Base-by-base conservation (phyloP, 2,113 vertebrate genomes). In the Notarius quadriscutis region DNA sequence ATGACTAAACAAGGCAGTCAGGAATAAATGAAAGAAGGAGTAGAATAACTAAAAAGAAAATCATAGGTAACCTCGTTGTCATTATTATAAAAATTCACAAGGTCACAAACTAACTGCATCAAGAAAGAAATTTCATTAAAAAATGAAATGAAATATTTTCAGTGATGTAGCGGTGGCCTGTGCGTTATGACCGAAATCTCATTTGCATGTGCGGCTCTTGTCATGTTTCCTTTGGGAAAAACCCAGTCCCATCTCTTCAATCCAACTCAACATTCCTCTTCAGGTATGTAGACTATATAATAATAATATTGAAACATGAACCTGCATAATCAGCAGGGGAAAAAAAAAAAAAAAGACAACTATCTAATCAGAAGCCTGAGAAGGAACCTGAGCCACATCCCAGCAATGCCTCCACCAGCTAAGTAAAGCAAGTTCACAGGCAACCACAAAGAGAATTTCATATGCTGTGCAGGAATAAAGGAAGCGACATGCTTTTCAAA, bases 401-500 rank as follows among this genome's bases (percentile, higher is more conserved):
- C 30, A 87, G 63, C 27, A 8, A 74, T 7, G 34, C 20, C 62
- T 71, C 86, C 25, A 89, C 65, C n/a, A 86, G 30, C 63, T 79
- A 55, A 80, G 62, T 34, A 60, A 82, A 34, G 75, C 34, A 79
- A 55, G 74, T 84, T 74, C 74, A 85, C 20, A 84, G 75, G 83
- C 86, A 79, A 88, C 55, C 65, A 81, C 72, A 57, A 87, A 57
- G 77, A 79, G 30, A 84, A 65, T 88, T 88, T 85, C 77, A 88
- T 81, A 86, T 60, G 84, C 85, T 86, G 81, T 79, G 50, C 81
- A 63, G 15, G 77, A 58, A 84, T 84, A 87, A 87, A 86, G 84
- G 67, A 83, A 81, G 83, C 74, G 51, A 78, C 74, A 86, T 84
- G 88, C 81, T 58, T 75, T 89, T 87, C 57, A 85, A 84, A 83